Evolutionary conservation across 1,140 invertebrate species (phyloP), one percentile per base, ranked within the genome.

Genomic region (Ips nitidus): DNA sequence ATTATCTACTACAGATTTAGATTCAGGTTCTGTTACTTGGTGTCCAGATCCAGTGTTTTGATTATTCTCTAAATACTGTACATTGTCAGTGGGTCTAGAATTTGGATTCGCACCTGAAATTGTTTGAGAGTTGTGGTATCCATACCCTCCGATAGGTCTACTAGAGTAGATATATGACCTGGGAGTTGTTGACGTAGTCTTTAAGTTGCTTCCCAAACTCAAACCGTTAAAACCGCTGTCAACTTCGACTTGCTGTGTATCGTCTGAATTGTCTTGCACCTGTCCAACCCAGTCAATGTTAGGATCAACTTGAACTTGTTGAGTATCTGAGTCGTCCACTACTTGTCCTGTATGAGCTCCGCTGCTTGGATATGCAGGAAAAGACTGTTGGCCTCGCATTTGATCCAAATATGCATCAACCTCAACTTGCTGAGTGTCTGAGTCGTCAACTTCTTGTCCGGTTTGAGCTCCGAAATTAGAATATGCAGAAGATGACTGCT

Each of bases 211-310:
- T 1, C 57, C 57, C 8, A 59, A 22, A 4, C 59, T 43, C 37
- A 61, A 8, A 8, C 4, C 8, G 36, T 6, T 47, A 61, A 59
- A 41, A 0, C 7, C 57, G n/a, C 38, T 6, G n/a, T 59, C 57
- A 59, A 59, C 39, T 36, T 59, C 8, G 8, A 42, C 41, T 59
- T 59, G 39, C 38, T 59, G 57, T 7, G 57, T 59, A 42, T 59
- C 60, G 38, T 62, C 60, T 37, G 60, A 52, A 8, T 50, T 50
- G 38, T 52, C 60, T 6, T 62, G 4, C 39, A 62, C 38, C 38
- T 62, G 42, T 50, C 60, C 57, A 41, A 59, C 37, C 45, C 45
- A 50, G 1, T 50, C 45, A 2, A 50, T 8, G 7, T 1, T 3
- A 50, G 45, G 45, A 50, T 50, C 22, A 50, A 50, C 22, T 22